Base-by-base conservation (phyloP, 2,888 invertebrate species). In the Platycnemis pennipes region DNA sequence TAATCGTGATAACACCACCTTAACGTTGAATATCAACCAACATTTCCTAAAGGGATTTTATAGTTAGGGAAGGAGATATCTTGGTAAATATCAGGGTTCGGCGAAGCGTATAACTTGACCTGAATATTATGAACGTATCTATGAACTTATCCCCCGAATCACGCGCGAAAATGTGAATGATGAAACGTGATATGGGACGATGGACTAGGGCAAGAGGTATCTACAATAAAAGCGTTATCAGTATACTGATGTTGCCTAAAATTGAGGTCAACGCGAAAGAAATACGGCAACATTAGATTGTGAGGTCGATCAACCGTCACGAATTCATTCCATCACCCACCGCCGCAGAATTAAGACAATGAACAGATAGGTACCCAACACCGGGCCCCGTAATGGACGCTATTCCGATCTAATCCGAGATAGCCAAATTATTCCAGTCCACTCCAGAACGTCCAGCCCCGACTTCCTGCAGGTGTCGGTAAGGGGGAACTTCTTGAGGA, bases 381-480 rank as follows among this genome's bases (percentile, higher is more conserved):
- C 77, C 77, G 11, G 31, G 77, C 37, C 77, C 11, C 77, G 37
- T 31, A 77, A 77, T 77, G 37, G 37, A 77, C 31, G 13, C 77
- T 13, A 37, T 26, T 77, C 37, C 31, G 77, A 77, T 77, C 37
- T 77, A 77, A 77, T 77, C 16, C 77, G 77, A 5, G 77, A 77
- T 77, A 77, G n/a, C 77, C 77, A 77, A 77, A 77, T 77, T 77
- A 77, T 77, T 77, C 31, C 13, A 37, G 31, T 13, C 77, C 31
- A 31, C 13, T 37, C 31, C 31, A 37, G 37, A 77, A 37, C 77
- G 31, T 77, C 37, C 77, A 4, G 77, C 37, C 11, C 31, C 77
- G 22, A 77, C 77, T 77, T 77, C 77, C 77, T 77, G 77, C 77
- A 77, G 77, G 77, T 77, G 77, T 31, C 16, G 77, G 77, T 13